Conservation (phyloP, 1,140 invertebrate species). For the Drosophila rufa region DNA sequence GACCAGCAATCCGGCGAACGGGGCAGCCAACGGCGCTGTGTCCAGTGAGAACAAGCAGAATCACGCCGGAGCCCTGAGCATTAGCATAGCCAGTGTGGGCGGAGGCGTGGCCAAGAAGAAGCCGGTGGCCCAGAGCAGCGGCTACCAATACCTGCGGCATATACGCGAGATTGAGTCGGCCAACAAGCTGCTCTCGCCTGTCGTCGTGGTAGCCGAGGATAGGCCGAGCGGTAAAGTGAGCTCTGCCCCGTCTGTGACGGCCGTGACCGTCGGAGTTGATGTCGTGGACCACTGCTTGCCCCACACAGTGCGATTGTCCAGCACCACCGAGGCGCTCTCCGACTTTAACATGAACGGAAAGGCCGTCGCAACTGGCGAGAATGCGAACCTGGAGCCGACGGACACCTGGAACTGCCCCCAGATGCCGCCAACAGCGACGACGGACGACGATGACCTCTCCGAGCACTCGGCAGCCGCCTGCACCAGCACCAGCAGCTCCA, state of each 20-base stretch:
- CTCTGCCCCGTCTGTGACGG: not conserved
- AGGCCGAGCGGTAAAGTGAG: not conserved
- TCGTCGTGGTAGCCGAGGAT: slow-evolving; percentile 57
- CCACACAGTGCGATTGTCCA: slow-evolving; percentile 59
- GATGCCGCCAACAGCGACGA: slow-evolving; percentile 8
- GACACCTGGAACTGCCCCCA: slow-evolving; percentile 22
- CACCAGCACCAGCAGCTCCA: slow-evolving; percentile 79
- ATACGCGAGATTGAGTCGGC: slow-evolving; percentile 84
- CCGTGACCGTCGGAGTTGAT: slow-evolving; percentile 41
- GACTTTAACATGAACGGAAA: slow-evolving; percentile 82
- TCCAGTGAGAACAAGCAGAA: slow-evolving; percentile 24
- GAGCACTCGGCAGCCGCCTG: slow-evolving; percentile 76
- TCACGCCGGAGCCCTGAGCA: slow-evolving; percentile 30
- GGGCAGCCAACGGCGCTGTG: slow-evolving; percentile 2
- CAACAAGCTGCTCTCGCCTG: slow-evolving; percentile 76
- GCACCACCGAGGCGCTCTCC: slow-evolving; percentile 35
- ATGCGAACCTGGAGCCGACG: slow-evolving; percentile 61
- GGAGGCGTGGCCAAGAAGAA: slow-evolving; percentile 61
- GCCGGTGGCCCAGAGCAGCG: slow-evolving; percentile 71
- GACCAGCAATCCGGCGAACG: slow-evolving; percentile 9
- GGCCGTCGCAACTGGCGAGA: slow-evolving; percentile 29
- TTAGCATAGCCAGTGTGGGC: slow-evolving; percentile 53
- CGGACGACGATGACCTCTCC: slow-evolving; percentile 73
- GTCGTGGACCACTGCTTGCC: slow-evolving; percentile 75
- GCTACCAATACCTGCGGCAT: slow-evolving; percentile 82